Conservation (phyloP, 2,797 vertebrate species). For the Emys orbicularis region DNA sequence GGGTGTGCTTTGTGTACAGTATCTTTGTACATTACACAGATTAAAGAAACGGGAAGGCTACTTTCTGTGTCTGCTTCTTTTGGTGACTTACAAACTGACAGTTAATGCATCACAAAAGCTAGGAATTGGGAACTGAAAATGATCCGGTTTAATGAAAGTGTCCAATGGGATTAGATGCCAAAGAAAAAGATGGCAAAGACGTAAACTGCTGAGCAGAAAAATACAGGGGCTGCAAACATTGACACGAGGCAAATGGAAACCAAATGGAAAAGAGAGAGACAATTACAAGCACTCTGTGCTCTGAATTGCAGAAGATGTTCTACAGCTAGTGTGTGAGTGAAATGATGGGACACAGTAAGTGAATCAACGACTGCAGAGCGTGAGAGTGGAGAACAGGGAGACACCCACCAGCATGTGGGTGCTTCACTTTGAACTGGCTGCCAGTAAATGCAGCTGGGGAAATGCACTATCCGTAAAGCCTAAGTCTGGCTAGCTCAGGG, state of each 20-base stretch:
- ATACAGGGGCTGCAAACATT: neutral
- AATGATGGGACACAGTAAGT: neutral
- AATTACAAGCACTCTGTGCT: neutral
- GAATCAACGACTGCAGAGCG: neutral
- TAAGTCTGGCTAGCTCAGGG: neutral
- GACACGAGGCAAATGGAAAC: neutral
- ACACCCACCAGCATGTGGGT: neutral
- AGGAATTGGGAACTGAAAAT: rapidly evolving
- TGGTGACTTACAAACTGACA: neutral
- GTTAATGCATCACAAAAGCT: neutral
- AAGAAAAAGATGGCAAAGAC: neutral
- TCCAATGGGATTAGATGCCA: neutral
- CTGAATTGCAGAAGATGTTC: neutral
- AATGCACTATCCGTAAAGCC: neutral
- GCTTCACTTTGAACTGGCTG: neutral
- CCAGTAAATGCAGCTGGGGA: too few species aligned
- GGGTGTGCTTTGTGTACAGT: constrained; percentile 86
- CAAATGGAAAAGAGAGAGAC: neutral
- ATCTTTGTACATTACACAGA: constrained; percentile 87
- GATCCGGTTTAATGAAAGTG: constrained; percentile 39
- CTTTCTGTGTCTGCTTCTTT: constrained; percentile 68
- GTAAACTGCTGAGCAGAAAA: neutral
- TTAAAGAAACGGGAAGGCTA: constrained; percentile 89
- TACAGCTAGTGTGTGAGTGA: neutral
- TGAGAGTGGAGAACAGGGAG: neutral